A percentile compares a stretch with the other conserved stretches of the same genome.
Evolutionary conservation across 2,888 invertebrate species (phyloP).

Genomic region (Amiota mariae): DNA sequence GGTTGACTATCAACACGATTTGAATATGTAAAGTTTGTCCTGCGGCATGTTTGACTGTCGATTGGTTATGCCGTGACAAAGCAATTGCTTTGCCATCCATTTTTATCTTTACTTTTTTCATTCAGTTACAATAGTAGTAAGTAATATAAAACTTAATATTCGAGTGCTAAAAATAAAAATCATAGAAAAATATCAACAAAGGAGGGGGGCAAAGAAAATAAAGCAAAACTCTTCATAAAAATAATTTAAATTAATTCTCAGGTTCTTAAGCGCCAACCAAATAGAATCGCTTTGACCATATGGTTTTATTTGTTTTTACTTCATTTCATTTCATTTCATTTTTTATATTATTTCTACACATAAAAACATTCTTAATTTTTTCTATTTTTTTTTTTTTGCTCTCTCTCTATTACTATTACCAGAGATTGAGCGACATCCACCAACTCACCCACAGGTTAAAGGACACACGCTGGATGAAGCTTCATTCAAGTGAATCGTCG

Average conservation of each 20-base stretch:
- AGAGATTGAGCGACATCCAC: constrained; percentile 15
- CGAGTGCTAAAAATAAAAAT: not conserved
- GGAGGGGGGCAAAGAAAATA: constrained; percentile 33
- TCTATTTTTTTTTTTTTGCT: constrained; percentile 39
- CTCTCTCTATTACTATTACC: constrained; percentile 20
- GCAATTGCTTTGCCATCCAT: not conserved
- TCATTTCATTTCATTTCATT: constrained; percentile 38
- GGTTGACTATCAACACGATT: constrained; percentile 1
- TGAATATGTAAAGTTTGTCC: not conserved
- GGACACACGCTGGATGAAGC: not conserved
- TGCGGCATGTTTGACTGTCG: constrained; percentile 14
- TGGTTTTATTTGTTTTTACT: constrained; percentile 60
- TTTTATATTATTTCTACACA: constrained; percentile 25
- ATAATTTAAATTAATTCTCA: constrained; percentile 66
- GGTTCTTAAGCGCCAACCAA: constrained; percentile 36
- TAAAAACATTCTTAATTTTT: constrained; percentile 34
- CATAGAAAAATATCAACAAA: not conserved
- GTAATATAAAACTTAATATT: not conserved
- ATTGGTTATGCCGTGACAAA: constrained; percentile 19
- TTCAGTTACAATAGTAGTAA: not conserved
- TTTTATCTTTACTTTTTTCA: not conserved
- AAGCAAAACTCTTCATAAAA: constrained; percentile 52
- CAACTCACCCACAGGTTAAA: not conserved
- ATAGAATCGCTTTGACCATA: constrained; percentile 47
- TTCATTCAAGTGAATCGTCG: constrained; percentile 55